Base-by-base conservation (phyloP, 2,797 vertebrate genomes). In the Galago senegalensis region DNA sequence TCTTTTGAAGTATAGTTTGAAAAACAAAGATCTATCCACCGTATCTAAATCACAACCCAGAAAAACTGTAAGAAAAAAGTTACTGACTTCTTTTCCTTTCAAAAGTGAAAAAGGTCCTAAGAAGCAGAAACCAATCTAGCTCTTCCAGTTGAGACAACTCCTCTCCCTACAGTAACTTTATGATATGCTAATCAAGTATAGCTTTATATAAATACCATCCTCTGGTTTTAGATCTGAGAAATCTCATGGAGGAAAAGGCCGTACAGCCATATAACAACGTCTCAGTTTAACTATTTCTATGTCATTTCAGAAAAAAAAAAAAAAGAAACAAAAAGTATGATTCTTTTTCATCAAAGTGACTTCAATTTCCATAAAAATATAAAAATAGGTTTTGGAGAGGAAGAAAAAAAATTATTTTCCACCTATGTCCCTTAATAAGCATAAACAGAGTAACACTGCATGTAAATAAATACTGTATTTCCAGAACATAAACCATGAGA, bases 331-430 rank as follows among this genome's bases (percentile, higher is more conserved):
- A 4, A 58, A 87, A 91, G 8, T 31, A 53, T 67, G 34, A n/a
- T 67, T 91, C 49, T 93, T 93, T 65, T 65, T 58, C 37, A 86
- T 91, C 61, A 82, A 94, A 96, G 76, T 25, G 49, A 29, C 37
- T 87, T 93, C 25, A 60, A 56, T 77, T 85, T 89, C 75, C 58
- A 86, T 70, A 79, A 89, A 94, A 85, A 80, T 72, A 93, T 46
- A 65, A 89, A 76, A 87, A 92, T 0, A 82, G 9, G 8, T 83
- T 90, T 72, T 29, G 13, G 31, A 27, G 37, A 1, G 3, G 31
- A 69, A 90, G 53, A 37, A 84, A 63, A 69, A 43, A 89, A 84
- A 27, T 86, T 79, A 86, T 63, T 88, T 95, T 80, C 90, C 5
- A 91, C 79, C 7, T 81, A 95, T 46, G 8, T 81, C 60, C 29